Percentiles rank a stretch among this genome's conserved stretches.
phyloP scores from a whole-genome alignment of 2,888 invertebrate species.

The Melanostoma mellinum region DNA sequence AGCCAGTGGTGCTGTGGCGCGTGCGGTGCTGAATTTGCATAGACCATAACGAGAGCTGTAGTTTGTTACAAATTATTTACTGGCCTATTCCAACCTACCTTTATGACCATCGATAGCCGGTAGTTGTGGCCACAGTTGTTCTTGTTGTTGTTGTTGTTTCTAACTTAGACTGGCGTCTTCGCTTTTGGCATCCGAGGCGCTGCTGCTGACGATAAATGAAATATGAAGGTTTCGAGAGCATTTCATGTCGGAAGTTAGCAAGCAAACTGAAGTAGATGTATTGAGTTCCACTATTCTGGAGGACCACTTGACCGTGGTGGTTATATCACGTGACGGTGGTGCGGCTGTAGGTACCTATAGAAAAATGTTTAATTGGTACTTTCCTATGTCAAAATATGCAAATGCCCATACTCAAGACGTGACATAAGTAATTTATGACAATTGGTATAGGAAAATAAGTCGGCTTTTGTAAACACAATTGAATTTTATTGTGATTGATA shows the following conservation, averaged over 20 bases:
- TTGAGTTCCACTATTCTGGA: conserved; percentile 28
- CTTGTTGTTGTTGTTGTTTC: conserved; percentile 24
- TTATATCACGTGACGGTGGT: conserved; percentile 19
- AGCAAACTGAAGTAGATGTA: conserved; percentile 59
- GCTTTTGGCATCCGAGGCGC: conserved; percentile 32
- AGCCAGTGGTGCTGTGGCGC: conserved; percentile 39
- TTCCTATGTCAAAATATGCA: conserved; percentile 68
- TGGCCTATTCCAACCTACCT: conserved; percentile 39
- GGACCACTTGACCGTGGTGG: conserved; percentile 52
- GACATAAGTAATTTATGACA: conserved; percentile 64
- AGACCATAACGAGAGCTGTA: conserved; percentile 53
- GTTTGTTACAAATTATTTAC: conserved; percentile 58
- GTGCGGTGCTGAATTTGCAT: conserved; percentile 70
- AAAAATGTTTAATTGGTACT: conserved; percentile 68
- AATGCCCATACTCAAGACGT: conserved; percentile 43
- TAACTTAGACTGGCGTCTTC: conserved; percentile 27
- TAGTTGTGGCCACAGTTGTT: conserved; percentile 16
- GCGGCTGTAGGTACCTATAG: conserved; percentile 17
- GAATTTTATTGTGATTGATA: conserved; percentile 40
- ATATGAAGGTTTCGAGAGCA: conserved; percentile 69
- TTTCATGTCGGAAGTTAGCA: conserved; percentile 69
- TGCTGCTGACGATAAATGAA: conserved; percentile 62
- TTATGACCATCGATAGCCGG: conserved; percentile 29
- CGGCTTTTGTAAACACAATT: conserved; percentile 42
- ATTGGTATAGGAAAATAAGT: conserved; percentile 47